Percentiles rank a stretch among this genome's conserved stretches.
These are phyloP conservation scores for Strigops habroptila DNA, from an alignment of 2,113 vertebrate genomes.

Conservation along the genomic window DNA sequence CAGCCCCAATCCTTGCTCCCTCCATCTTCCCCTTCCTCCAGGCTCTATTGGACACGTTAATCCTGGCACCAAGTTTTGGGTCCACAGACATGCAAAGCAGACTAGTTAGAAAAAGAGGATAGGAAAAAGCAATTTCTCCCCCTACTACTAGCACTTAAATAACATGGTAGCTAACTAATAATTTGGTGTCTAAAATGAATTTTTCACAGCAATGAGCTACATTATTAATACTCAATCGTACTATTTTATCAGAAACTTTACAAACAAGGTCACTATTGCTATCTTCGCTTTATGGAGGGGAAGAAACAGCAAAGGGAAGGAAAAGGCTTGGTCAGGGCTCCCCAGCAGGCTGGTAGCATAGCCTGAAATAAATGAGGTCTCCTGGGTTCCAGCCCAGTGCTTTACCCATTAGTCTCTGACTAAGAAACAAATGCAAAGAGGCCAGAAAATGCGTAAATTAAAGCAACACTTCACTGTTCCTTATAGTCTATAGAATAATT, in stretches of 20 bases:
- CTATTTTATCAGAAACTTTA: slow-evolving; percentile 24
- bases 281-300: neutral
- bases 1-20: slow-evolving; percentile 4
- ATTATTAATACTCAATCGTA: neutral
- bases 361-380: slow-evolving; percentile 58
- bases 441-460: slow-evolving; percentile 35
- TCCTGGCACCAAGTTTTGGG: neutral
- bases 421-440: slow-evolving; percentile 49
- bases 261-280: neutral
- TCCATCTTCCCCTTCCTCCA: neutral
- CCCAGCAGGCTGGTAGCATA: slow-evolving; percentile 13
- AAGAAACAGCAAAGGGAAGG: neutral
- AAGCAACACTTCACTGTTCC: neutral
- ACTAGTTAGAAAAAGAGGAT: neutral
- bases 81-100: neutral
- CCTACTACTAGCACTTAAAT: neutral
- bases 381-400: slow-evolving; percentile 50
- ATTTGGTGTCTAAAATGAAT: neutral
- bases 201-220: neutral
- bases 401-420: slow-evolving; percentile 57
- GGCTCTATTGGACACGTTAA: neutral
- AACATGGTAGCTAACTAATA: neutral
- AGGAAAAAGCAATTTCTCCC: neutral
- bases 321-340: neutral
- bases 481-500: slow-evolving; percentile 22